Evolutionary conservation across 2,888 invertebrate species (phyloP), one percentile per base, ranked within the genome.

Genomic region (Drosophila kuntzei): DNA sequence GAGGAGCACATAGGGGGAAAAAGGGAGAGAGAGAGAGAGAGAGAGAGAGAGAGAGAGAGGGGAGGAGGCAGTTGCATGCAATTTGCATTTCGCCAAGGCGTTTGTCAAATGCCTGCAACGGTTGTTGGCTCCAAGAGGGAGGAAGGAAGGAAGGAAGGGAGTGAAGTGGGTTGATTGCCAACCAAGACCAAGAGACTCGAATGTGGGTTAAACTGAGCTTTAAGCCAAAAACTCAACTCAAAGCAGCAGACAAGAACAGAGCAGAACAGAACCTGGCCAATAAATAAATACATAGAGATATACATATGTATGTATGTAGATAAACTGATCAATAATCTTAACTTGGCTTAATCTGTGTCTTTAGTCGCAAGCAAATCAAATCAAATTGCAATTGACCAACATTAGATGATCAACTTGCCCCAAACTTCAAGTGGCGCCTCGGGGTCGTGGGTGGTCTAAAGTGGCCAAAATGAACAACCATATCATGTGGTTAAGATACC

Each of bases 71-170:
- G 36, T 18, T 41, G 51, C 3, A 27, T 53, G 71, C 71, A 77
- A 77, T 78, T 77, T 87, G 71, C 84, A 83, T 83, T 83, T 80
- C 63, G 76, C 76, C 71, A 65, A 67, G 83, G 86, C 82, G 78
- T 83, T 83, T 76, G 82, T 83, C 87, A 82, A 82, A 80, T 78
- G 87, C 55, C 44, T 49, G 70, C 47, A 44, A 22, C 22, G 14
- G 18, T 29, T 29, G 47, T 16, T 12, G 18, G 5, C 14, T 25
- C 5, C 9, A 11, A 27, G 7, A n/a, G n/a, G 22, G 29, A 29
- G 59, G 7, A 25, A 27, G 49, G n/a, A n/a, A n/a, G n/a, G n/a
- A n/a, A n/a, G n/a, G n/a, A n/a, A n/a, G n/a, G n/a, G n/a, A n/a
- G 25, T 47, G 37, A 14, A 36, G 16, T 47, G n/a, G n/a, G 16